Evolutionary conservation across 1,140 invertebrate species (phyloP).

Genomic region (Telenomus remus): DNA sequence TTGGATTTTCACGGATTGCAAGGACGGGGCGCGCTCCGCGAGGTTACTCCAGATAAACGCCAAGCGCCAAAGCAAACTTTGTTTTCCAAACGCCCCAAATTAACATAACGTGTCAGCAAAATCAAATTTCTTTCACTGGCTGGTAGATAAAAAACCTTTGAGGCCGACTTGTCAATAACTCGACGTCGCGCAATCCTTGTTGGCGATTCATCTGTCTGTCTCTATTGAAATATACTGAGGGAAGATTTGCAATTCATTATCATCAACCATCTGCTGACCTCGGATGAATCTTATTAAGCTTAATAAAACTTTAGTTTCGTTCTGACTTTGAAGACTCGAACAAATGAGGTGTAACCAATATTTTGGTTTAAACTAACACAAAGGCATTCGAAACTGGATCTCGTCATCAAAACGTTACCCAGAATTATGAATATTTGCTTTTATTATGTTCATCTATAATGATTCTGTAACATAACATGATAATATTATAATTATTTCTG

Average conservation of each 20-base stretch:
- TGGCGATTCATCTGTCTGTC: conserved; percentile 33
- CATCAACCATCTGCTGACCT: conserved; percentile 1
- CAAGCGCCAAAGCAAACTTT: conserved; percentile 52
- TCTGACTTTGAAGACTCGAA: too few species aligned
- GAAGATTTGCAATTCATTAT: not conserved
- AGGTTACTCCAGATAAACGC: conserved; percentile 55
- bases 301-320: not conserved
- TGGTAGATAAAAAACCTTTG: conserved; percentile 19
- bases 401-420: too few species aligned
- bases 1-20: conserved; percentile 56
- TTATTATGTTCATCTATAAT: too few species aligned
- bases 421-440: too few species aligned
- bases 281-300: conserved; percentile 1
- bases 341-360: too few species aligned
- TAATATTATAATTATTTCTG: too few species aligned
- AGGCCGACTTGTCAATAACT: conserved; percentile 26
- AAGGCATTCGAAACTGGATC: too few species aligned
- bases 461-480: too few species aligned
- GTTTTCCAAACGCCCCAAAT: conserved; percentile 48
- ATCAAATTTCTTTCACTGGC: conserved; percentile 39
- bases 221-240: conserved; percentile 37
- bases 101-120: conserved; percentile 55
- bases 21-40: conserved; percentile 27
- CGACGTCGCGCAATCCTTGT: conserved; percentile 22
- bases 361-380: too few species aligned